These are phyloP conservation scores for Tokudaia tokunoshimensis DNA, from an alignment of 2,797 vertebrate genomes.

Conservation along the genomic window DNA sequence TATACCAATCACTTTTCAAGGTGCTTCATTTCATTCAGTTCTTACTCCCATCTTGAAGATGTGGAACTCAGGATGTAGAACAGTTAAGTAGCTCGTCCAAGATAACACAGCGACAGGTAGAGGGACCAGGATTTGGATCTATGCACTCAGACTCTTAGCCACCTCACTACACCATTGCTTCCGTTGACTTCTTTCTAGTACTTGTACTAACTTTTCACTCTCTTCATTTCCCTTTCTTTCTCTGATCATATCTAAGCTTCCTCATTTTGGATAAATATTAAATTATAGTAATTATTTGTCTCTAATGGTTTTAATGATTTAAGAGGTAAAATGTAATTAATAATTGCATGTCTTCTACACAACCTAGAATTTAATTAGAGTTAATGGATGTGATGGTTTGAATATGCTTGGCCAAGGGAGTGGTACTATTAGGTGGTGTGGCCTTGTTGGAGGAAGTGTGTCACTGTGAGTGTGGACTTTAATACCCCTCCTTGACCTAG, in stretches of 20 bases:
- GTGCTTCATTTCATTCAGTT: neutral
- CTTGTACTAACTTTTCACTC: neutral
- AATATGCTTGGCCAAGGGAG: neutral
- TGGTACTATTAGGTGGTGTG: neutral
- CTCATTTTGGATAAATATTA: neutral
- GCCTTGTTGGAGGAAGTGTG: neutral
- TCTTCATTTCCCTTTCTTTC: neutral
- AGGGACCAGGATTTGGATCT: neutral
- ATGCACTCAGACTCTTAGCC: neutral
- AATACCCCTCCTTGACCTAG: neutral
- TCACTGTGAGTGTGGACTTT: neutral
- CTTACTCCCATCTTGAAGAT: neutral
- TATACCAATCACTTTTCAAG: neutral
- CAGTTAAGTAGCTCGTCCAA: neutral
- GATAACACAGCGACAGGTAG: neutral
- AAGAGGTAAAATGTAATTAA: conserved; percentile 1
- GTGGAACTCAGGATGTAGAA: neutral
- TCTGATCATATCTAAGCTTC: neutral
- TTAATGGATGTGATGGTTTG: neutral
- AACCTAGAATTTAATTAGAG: neutral
- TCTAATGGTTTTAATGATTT: neutral
- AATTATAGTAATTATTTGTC: neutral
- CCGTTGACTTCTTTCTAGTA: neutral
- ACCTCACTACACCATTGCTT: neutral
- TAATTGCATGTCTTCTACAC: neutral